Conservation (phyloP, 2,113 vertebrate genomes). For the Talpa occidentalis region DNA sequence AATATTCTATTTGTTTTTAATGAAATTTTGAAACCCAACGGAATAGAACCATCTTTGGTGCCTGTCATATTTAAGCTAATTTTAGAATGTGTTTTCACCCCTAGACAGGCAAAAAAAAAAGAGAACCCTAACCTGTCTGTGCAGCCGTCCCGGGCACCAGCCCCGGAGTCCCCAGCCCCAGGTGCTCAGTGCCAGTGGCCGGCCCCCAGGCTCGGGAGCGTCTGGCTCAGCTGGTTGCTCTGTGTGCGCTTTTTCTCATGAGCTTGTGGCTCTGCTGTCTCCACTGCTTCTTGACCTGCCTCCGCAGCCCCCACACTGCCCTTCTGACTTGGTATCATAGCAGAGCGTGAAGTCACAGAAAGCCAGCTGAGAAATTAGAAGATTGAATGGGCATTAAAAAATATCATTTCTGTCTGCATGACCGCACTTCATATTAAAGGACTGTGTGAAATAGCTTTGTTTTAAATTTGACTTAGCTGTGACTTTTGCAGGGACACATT, state of each 20-base stretch:
- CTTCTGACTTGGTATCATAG: neutral
- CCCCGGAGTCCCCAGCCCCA: neutral
- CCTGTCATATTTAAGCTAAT: neutral
- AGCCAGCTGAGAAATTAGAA: neutral
- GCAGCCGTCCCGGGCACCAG: neutral
- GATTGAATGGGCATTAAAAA: neutral
- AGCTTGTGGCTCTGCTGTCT: too few relatives aligned
- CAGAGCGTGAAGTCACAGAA: neutral
- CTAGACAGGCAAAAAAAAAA: too few relatives aligned
- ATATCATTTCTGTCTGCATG: neutral
- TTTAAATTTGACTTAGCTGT: neutral
- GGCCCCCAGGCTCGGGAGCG: neutral
- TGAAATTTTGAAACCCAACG: neutral
- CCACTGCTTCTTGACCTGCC: neutral
- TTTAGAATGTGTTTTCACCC: neutral
- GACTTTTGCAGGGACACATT: neutral
- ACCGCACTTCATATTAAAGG: neutral
- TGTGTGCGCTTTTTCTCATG: neutral
- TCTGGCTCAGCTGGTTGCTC: too few relatives aligned
- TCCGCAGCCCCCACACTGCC: fast-evolving
- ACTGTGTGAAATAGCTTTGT: neutral
- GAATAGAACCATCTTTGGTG: too few relatives aligned
- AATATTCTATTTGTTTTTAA: neutral
- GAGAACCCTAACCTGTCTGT: neutral
- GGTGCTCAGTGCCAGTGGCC: neutral